Evolutionary conservation across 2,888 invertebrate species (phyloP), one percentile per base, ranked within the genome.

Genomic region (Pseudococcus longispinus): DNA sequence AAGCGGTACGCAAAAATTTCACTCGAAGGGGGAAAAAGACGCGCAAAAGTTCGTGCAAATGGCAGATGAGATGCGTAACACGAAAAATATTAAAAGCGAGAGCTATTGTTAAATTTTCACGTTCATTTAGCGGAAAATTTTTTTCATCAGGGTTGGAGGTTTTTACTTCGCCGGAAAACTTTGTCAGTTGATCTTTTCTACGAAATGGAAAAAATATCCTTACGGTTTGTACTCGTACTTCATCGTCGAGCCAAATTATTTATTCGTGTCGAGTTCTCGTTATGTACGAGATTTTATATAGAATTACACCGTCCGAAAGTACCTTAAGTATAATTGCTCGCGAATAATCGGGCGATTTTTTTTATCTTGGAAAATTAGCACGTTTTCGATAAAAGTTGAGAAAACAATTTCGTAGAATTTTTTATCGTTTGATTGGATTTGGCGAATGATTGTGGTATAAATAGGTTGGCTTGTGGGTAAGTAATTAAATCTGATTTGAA

Each of bases 101-200:
- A 80, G 42, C 77, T 80, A 42, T 80, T 80, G 77, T 80, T 80
- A 20, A 42, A 80, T 42, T 80, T 80, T 80, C 42, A 42, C 77
- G 37, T 80, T 80, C 77, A 80, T 80, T 80, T 80, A 23, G 77
- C 77, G 77, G n/a, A 20, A 42, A 80, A 80, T 80, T 80, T 80
- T 32, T 80, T 80, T 42, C 77, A 80, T 37, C 37, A 20, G 77
- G 4, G n/a, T 42, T 9, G 77, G 42, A 80, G 20, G 42, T 29
- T 70, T 37, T 60, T 70, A 80, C 77, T 80, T 37, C 42, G 37
- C 20, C 20, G 60, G 23, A 60, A 80, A 70, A 70, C 70, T 70
- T 70, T 70, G 42, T 80, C 42, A 80, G 37, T 80, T 42, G 37
- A 80, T 42, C 77, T 80, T 23, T 80, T 20, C 42, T 80, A 26